Base-by-base conservation (phyloP, 2,888 invertebrate genomes). In the Belgica antarctica region DNA sequence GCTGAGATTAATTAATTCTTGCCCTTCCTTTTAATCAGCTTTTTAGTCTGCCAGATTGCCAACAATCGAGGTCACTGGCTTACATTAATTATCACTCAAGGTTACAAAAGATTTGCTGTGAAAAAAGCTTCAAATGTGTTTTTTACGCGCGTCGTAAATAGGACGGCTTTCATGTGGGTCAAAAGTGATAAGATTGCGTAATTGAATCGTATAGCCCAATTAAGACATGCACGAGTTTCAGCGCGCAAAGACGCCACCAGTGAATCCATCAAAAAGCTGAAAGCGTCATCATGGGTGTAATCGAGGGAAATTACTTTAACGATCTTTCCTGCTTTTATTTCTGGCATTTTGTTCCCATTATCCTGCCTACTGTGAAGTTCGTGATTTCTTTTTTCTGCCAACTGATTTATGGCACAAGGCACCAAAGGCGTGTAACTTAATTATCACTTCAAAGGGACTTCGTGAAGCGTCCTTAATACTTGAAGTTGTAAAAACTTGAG, bases 391-490 rank as follows among this genome's bases (percentile, higher is more conserved):
- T n/a, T n/a, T n/a, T n/a, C n/a, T n/a, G 31, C 12, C 8, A 17
- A 17, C 46, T 65, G 47, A 65, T 65, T 65, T 65, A 65, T 36
- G 65, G 47, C 8, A 25, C n/a, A 27, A 62, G 27, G 17, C 65
- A 36, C n/a, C 27, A 47, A 65, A 41, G 65, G 15, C 65, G 36
- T 65, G 65, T 65, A 47, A 65, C 46, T 47, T 47, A 47, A 65
- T 65, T 65, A 65, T 65, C 65, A 65, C 27, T 62, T 46, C 24
- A 59, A 59, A 59, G 12, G 7, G n/a, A n/a, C 2, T 34, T 47
- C 47, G 5, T 15, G 47, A 34, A 47, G n/a, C 10, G 5, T n/a
- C 47, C 10, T 34, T 10, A 47, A 7, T n/a, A 5, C 47, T n/a
- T 5, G 47, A 47, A 47, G 7, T 8, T 8, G 10, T 8, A 34